Base-by-base conservation (phyloP, 2,797 vertebrate species). In the Aselliscus stoliczkanus region DNA sequence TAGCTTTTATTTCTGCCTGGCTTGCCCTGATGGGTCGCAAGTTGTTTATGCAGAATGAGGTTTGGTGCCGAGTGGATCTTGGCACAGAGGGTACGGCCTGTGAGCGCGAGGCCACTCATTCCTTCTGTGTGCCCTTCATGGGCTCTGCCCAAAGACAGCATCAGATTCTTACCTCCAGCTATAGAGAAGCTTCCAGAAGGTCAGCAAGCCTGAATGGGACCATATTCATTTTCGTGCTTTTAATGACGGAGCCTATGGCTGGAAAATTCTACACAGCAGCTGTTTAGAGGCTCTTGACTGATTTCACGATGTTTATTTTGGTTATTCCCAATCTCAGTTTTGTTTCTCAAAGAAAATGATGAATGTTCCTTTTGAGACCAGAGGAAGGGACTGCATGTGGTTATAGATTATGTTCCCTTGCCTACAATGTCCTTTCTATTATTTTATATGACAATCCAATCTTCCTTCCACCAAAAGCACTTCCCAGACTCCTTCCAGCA, bases 1-100 rank as follows among this genome's bases (percentile, higher is more conserved):
- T 18, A 31, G 4, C 81, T 94, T 93, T 92, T 44, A 88, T 90
- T 9, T 87, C 75, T 72, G 15, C 83, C 60, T 87, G 37, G 8
- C 23, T 52, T 56, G 81, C 60, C 60, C 6, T 52, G n/a, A n/a
- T 42, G n/a, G 56, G 18, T 21, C 42, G 56, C 77, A 83, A 37
- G 52, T 81, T 91, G 54, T 75, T 90, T 76, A 34, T 88, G 13
- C 25, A 52, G 62, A 52, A 92, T 14, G 56, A 88, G 27, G 27
- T 47, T 70, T 52, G 83, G 17, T 37, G 37, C 65, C 89, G 92
- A 9, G 2, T 11, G 21, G 62, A 18, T 37, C 80, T 88, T 8
- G 11, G 17, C 56, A 23, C 54, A 56, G 88, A 56, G 64, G 20
- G 5, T 29, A 39, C 29, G 42, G 12, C 4, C 47, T 62, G 50